Conservation (phyloP, 35 echinoderm and acorn worm genomes). For the Heliocidaris erythrogramma region DNA sequence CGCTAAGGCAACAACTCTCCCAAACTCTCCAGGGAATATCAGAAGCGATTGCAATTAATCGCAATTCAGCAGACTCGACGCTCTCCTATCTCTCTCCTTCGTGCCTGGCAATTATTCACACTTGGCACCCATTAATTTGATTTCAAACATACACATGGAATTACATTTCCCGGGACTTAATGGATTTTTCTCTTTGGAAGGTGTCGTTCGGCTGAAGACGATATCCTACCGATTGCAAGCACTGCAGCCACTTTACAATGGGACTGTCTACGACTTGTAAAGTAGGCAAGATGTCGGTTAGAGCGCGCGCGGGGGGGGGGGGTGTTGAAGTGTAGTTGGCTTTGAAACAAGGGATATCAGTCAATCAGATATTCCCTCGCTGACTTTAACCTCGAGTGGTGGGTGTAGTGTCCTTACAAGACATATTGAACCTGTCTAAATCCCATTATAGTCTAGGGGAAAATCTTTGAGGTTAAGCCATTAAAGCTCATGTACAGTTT, state of each 20-base stretch:
- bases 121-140: background rate
- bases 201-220: background rate
- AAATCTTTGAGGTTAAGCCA: background rate
- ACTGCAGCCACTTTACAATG: background rate
- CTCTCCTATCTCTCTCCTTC: background rate
- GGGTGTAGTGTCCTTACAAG: background rate
- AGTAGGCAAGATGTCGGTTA: background rate
- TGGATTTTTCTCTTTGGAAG: constrained; percentile 11
- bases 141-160: background rate
- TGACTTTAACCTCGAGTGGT: background rate
- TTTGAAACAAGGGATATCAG: background rate
- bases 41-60: background rate
- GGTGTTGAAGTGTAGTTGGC: background rate
- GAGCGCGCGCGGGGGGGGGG: no score
- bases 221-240: background rate
- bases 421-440: background rate
- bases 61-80: background rate
- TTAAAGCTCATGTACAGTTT: no score
- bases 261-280: background rate
- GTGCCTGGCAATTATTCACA: background rate
- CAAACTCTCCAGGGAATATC: background rate
- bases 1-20: background rate
- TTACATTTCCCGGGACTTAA: background rate
- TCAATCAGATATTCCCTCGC: background rate
- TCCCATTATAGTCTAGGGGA: background rate